A percentile compares a stretch with the other conserved stretches of the same genome.
These are phyloP conservation scores for Bombus fervidus DNA, from an alignment of 1,140 invertebrate species.

Conservation along the genomic window DNA sequence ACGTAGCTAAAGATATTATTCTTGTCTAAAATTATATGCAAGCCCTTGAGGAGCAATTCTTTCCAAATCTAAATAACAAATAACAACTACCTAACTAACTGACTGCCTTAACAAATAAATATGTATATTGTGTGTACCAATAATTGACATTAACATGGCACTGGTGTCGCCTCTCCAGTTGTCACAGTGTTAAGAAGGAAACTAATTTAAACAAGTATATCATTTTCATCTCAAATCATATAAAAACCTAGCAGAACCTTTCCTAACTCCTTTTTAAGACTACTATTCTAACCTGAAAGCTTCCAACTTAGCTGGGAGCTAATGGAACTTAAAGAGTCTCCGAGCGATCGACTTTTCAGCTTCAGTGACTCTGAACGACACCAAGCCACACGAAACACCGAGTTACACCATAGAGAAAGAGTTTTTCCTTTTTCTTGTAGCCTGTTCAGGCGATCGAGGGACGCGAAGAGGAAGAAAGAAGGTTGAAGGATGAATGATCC, in stretches of 20 bases:
- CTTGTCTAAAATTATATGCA: too few species aligned
- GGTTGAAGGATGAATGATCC: conserved; percentile 7
- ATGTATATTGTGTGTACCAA: background rate
- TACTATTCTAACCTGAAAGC: background rate
- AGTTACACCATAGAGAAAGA: background rate
- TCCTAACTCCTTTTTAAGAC: background rate
- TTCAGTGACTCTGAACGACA: conserved; percentile 14
- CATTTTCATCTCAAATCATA: background rate
- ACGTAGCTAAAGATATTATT: too few species aligned
- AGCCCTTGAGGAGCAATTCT: too few species aligned
- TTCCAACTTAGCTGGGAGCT: background rate
- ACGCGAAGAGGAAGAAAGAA: background rate
- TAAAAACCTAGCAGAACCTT: background rate
- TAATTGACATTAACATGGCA: background rate
- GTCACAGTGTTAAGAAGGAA: too few species aligned
- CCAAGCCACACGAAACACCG: background rate
- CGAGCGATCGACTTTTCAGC: background rate
- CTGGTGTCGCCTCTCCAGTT: background rate
- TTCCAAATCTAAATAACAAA: too few species aligned
- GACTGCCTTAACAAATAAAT: background rate
- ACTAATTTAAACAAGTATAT: background rate
- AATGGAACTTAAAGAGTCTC: too few species aligned
- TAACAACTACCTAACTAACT: too few species aligned
- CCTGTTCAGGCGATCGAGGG: conserved; percentile 1
- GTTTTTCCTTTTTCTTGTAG: background rate